These are phyloP conservation scores for Deilephila elpenor DNA, from an alignment of 2,888 invertebrate genomes.

Conservation along the genomic window DNA sequence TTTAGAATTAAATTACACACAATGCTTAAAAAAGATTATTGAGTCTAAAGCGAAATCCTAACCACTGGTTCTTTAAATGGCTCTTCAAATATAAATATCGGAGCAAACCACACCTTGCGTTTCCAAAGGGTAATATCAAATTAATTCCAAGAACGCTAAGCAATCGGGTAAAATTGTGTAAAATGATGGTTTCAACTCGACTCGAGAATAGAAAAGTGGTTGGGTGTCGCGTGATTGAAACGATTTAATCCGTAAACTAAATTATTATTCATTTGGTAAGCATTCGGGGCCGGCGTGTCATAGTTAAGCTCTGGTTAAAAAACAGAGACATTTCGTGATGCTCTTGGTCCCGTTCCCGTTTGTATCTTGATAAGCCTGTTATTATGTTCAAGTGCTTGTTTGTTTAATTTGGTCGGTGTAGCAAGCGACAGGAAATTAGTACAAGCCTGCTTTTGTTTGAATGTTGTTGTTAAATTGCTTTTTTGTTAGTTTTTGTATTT, in stretches of 20 bases:
- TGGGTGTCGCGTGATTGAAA: slow-evolving; percentile 82
- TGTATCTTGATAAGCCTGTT: slow-evolving; percentile 14
- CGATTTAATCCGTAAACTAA: slow-evolving; percentile 83
- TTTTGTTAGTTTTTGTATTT: not conserved
- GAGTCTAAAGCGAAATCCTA: slow-evolving; percentile 70
- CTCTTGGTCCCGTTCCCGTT: not conserved
- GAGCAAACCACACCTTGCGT: slow-evolving; percentile 82
- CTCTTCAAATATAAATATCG: slow-evolving; percentile 78
- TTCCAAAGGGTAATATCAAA: slow-evolving; percentile 84
- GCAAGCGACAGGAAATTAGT: not conserved
- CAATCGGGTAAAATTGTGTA: slow-evolving; percentile 84
- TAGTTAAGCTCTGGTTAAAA: slow-evolving; percentile 64
- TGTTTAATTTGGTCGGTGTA: slow-evolving; percentile 11
- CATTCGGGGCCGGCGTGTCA: slow-evolving; percentile 78
- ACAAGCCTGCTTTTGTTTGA: not conserved
- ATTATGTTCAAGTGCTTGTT: slow-evolving; percentile 15
- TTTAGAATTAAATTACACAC: slow-evolving; percentile 67
- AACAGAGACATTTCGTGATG: slow-evolving; percentile 36
- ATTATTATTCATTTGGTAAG: slow-evolving; percentile 84
- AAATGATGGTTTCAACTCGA: slow-evolving; percentile 81
- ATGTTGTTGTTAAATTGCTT: not conserved
- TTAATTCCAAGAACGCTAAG: slow-evolving; percentile 83
- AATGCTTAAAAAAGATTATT: slow-evolving; percentile 68
- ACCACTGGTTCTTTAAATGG: slow-evolving; percentile 76
- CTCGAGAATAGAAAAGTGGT: slow-evolving; percentile 83